phyloP scores from a whole-genome alignment of 1,140 invertebrate genomes.

The Frieseomelitta varia region DNA sequence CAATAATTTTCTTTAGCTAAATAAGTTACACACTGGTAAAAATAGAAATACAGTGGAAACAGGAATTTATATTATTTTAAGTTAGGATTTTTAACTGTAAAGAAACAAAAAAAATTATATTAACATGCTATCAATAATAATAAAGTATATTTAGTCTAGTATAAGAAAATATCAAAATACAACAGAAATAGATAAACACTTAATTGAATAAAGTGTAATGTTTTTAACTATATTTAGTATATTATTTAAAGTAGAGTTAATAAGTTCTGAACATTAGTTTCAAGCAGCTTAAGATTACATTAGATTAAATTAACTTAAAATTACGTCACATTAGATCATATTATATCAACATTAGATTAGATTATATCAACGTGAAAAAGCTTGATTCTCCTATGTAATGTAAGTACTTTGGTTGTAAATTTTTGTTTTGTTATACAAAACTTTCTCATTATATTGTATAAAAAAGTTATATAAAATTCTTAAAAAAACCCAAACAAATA shows the following conservation, averaged over 20 bases:
- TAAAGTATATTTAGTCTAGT: slow-evolving; percentile 34
- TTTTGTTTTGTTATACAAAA: slow-evolving; percentile 15
- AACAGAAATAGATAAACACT: slow-evolving; percentile 12
- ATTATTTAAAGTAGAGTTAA: not conserved
- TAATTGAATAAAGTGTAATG: slow-evolving; percentile 7
- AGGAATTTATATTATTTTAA: not conserved
- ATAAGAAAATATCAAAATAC: slow-evolving; percentile 27
- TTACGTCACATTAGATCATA: not conserved
- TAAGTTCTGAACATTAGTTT: not conserved
- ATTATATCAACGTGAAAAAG: not conserved
- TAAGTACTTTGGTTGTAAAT: slow-evolving; percentile 41
- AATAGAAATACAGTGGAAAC: not conserved
- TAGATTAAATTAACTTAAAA: not conserved
- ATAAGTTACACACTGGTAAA: not conserved
- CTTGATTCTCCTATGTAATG: slow-evolving; percentile 5
- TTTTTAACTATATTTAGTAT: not conserved
- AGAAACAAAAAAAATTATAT: slow-evolving; percentile 7
- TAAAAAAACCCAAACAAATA: slow-evolving; percentile 6
- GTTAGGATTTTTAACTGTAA: not conserved
- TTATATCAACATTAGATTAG: not conserved
- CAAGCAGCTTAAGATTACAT: not conserved
- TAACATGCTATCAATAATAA: slow-evolving; percentile 26
- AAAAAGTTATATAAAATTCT: not conserved
- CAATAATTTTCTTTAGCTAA: not conserved
- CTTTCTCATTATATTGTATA: slow-evolving; percentile 16